Conservation (phyloP, 2,888 invertebrate genomes). For the Drosophila bunnanda region DNA sequence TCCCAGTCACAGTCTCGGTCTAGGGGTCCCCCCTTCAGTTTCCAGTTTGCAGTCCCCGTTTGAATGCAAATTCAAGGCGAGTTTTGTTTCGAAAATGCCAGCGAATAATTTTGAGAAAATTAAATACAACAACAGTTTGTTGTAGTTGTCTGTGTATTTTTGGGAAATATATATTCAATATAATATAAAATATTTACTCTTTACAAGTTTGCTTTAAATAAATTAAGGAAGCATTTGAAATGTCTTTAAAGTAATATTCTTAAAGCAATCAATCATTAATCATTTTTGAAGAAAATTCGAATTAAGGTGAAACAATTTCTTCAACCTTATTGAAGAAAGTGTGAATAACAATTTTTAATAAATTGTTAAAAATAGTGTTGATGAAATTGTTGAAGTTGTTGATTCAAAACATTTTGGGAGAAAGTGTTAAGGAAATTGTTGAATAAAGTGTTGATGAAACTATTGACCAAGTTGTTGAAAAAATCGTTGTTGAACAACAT, state of each 20-base stretch:
- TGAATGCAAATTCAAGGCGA: constrained; percentile 8
- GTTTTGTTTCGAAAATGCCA: constrained; percentile 1
- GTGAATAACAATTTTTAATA: neutral
- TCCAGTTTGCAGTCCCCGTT: constrained; percentile 3
- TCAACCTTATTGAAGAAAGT: neutral
- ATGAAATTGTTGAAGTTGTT: too few relatives aligned
- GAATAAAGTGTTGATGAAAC: too few relatives aligned
- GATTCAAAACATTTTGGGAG: too few relatives aligned
- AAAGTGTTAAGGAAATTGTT: neutral
- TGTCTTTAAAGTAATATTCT: neutral
- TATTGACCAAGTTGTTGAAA: neutral
- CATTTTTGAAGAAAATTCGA: too few relatives aligned
- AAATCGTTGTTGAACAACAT: neutral
- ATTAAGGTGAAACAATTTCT: neutral
- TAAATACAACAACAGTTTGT: neutral
- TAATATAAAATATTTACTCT: neutral
- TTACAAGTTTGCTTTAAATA: neutral
- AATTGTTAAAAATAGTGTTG: neutral
- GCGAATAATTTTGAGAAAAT: constrained; percentile 6
- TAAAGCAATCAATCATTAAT: too few relatives aligned
- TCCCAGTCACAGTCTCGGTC: neutral
- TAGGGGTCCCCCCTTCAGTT: too few relatives aligned
- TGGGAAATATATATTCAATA: neutral
- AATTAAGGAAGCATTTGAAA: neutral
- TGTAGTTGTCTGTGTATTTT: neutral